Base-by-base conservation (phyloP, 2,888 invertebrate species). In the Athalia rosae region DNA sequence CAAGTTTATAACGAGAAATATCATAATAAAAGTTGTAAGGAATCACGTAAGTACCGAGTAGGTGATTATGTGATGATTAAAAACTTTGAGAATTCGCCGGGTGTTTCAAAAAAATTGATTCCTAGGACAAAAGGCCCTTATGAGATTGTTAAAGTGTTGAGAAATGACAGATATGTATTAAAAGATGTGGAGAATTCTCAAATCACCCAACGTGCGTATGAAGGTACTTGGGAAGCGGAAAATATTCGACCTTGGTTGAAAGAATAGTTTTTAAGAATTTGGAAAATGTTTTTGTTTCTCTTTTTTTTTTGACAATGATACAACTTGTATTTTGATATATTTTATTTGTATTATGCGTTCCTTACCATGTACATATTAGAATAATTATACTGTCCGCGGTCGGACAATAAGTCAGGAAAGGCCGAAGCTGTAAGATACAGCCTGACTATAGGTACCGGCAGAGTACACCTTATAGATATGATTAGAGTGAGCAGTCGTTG, bases 1-100 rank as follows among this genome's bases (percentile, higher is more conserved):
- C 84, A 86, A 67, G 43, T 77, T 3, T 81, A 83, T 45, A 85
- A 83, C 77, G 79, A 85, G 74, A 66, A 58, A 9, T 77, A 81
- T 77, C 85, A 81, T 79, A 80, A 87, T 78, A 82, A 80, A 66
- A 84, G 77, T 64, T 84, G 81, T 56, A 85, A 85, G 79, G 62
- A 50, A 43, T 77, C 81, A 1, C 66, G 78, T 50, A 76, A 76
- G 58, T 82, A 82, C 45, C 15, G 80, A 28, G 59, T 78, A 0
- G 81, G 77, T 4, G 83, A 82, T 58, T 79, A 79, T 9, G 80
- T 82, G 0, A 81, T 82, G 79, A 74, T 80, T 7, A 79, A 77
- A 43, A 81, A 83, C 56, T 81, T 81, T 41, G 79, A 81, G 7
- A 80, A 78, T 15, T 80, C 80, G 4, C 48, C 77, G 7, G 81